Evolutionary conservation across 2,797 vertebrate genomes (phyloP).

Genomic region (Phataginus tricuspis): DNA sequence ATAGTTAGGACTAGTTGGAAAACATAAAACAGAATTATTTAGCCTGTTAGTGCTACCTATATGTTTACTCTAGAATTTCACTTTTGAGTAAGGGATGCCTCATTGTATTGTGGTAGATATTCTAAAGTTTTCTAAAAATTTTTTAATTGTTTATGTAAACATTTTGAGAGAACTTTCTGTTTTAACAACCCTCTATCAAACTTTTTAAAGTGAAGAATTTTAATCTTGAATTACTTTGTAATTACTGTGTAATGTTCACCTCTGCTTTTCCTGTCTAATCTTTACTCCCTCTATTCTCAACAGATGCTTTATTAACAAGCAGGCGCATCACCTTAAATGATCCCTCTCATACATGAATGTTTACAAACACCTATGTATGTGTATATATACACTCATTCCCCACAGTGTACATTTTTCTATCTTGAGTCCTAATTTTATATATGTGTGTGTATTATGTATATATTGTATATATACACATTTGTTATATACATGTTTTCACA

Average conservation of each 20-base stretch:
- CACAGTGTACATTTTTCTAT: not conserved
- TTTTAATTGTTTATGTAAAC: slow-evolving; percentile 12
- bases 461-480: not conserved
- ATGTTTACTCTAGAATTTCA: slow-evolving; percentile 16
- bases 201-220: slow-evolving; percentile 2
- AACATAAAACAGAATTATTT: slow-evolving; percentile 28
- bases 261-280: not conserved
- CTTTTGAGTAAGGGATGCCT: not conserved
- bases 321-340: not conserved
- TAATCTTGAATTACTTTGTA: slow-evolving; percentile 30
- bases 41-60: not conserved
- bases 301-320: slow-evolving; percentile 29
- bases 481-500: not conserved
- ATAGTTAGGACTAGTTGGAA: not conserved
- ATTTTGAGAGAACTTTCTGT: slow-evolving; percentile 6
- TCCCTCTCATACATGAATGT: slow-evolving; percentile 26
- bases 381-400: not conserved
- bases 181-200: not conserved
- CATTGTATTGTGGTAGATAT: not conserved
- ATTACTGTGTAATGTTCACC: slow-evolving; percentile 18
- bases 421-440: not conserved
- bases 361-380: not conserved
- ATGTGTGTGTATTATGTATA: not conserved
- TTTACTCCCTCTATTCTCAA: not conserved
- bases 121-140: slow-evolving; percentile 36